Evolutionary conservation across 2,797 vertebrate genomes (phyloP).

Genomic region (Aratinga solstitialis): DNA sequence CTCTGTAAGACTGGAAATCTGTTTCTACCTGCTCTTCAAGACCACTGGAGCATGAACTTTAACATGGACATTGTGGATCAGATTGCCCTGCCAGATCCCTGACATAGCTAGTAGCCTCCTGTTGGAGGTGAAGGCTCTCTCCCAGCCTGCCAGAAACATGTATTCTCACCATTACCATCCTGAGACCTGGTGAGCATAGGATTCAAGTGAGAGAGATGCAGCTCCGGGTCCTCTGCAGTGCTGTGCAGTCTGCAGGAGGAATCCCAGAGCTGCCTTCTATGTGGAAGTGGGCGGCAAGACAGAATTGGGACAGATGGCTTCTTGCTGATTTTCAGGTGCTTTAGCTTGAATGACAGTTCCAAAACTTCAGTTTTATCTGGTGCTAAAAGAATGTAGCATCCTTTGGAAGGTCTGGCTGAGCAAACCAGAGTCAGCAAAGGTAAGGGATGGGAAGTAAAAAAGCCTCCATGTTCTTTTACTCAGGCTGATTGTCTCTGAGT

Average conservation of each 20-base stretch:
- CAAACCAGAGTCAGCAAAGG: background rate
- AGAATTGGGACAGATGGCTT: background rate
- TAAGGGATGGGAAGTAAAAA: background rate
- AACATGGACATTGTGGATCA: background rate
- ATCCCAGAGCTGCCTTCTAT: background rate
- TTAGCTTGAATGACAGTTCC: background rate
- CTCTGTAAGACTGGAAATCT: background rate
- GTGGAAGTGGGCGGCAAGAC: background rate
- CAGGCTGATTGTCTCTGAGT: background rate
- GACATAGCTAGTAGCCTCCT: background rate
- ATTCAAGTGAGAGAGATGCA: background rate
- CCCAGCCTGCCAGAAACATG: fast-evolving
- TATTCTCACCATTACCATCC: background rate
- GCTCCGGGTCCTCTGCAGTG: background rate
- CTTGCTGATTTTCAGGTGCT: background rate
- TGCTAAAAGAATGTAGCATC: background rate
- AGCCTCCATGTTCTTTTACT: background rate
- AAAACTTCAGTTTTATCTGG: background rate
- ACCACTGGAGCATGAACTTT: background rate
- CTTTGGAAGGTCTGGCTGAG: background rate
- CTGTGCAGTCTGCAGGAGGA: background rate
- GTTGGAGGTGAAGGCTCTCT: background rate
- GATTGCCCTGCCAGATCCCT: background rate
- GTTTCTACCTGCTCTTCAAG: background rate
- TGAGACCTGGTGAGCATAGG: background rate